Percentiles rank a stretch among this genome's conserved stretches.
These are phyloP conservation scores for Pyrocoelia pectoralis DNA, from an alignment of 2,888 invertebrate species.

Conservation along the genomic window DNA sequence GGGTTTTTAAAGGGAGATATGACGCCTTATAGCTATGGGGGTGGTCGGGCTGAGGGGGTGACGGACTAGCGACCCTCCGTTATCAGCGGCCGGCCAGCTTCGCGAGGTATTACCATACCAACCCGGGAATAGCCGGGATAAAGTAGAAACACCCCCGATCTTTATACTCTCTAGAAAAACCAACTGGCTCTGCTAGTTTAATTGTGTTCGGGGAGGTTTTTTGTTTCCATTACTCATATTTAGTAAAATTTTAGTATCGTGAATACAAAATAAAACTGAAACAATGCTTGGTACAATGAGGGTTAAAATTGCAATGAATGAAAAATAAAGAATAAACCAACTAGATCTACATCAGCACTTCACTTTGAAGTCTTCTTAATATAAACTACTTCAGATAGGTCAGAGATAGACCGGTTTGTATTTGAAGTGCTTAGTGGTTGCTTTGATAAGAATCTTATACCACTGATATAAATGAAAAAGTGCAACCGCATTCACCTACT, in stretches of 20 bases:
- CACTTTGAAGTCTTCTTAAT: constrained; percentile 18
- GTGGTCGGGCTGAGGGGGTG: constrained; percentile 37
- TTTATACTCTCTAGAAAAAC: constrained; percentile 45
- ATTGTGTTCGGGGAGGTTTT: constrained; percentile 39
- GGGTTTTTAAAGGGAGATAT: constrained; percentile 46
- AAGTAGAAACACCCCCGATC: constrained; percentile 47
- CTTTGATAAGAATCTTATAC: constrained; percentile 19
- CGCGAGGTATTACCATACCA: constrained; percentile 60
- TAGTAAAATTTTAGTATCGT: constrained; percentile 22
- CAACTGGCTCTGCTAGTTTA: constrained; percentile 45
- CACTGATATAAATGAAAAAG: not conserved
- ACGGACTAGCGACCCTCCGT: constrained; percentile 58
- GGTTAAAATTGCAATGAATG: not conserved
- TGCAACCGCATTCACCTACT: constrained; percentile 2
- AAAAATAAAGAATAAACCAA: not conserved
- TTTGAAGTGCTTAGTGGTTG: constrained; percentile 6
- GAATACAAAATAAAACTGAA: constrained; percentile 13
- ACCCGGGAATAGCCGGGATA: constrained; percentile 59
- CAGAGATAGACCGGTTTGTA: constrained; percentile 12
- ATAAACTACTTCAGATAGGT: constrained; percentile 23
- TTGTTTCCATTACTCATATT: constrained; percentile 6
- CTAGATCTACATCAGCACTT: constrained; percentile 17
- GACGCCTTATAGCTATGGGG: constrained; percentile 32
- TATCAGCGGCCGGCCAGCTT: constrained; percentile 62
- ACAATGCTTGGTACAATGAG: not conserved